Conservation (phyloP, 1,140 invertebrate genomes). For the Zelostemma sp. region DNA sequence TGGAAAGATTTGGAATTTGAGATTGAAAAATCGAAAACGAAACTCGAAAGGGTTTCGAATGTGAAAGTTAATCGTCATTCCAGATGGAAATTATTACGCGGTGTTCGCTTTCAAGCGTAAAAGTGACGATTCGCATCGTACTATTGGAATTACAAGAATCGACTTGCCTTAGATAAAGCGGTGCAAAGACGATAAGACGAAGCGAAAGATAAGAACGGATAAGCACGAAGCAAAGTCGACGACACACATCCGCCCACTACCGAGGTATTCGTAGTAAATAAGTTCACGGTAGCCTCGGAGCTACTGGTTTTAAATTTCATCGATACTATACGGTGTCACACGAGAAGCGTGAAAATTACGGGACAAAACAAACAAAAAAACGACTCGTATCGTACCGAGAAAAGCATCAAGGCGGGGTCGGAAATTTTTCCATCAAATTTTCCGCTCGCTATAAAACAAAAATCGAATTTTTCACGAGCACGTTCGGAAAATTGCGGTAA, state of each 20-base stretch:
- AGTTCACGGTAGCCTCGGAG: slow-evolving; percentile 48
- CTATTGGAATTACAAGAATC: no score
- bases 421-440: no score
- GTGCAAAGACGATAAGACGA: slow-evolving; percentile 22
- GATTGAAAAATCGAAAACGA: no score
- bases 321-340: slow-evolving; percentile 37
- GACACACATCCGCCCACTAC: slow-evolving; percentile 54
- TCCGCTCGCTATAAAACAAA: background rate
- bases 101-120: no score
- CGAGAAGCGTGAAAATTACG: slow-evolving; percentile 24
- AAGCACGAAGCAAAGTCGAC: slow-evolving; percentile 48
- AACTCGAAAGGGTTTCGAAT: no score
- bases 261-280: slow-evolving; percentile 61
- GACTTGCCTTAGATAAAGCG: no score
- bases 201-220: slow-evolving; percentile 27
- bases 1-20: no score
- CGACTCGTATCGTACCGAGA: no score
- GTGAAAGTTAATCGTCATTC: no score
- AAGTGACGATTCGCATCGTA: no score
- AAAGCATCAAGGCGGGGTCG: no score
- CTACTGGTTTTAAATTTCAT: slow-evolving; percentile 66
- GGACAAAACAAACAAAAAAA: slow-evolving; percentile 19
- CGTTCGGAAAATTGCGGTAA: background rate
- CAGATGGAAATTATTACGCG: no score
- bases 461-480: background rate